Evolutionary conservation across 1,140 invertebrate genomes (phyloP), one percentile per base, ranked within the genome.

Genomic region (Achroia grisella): DNA sequence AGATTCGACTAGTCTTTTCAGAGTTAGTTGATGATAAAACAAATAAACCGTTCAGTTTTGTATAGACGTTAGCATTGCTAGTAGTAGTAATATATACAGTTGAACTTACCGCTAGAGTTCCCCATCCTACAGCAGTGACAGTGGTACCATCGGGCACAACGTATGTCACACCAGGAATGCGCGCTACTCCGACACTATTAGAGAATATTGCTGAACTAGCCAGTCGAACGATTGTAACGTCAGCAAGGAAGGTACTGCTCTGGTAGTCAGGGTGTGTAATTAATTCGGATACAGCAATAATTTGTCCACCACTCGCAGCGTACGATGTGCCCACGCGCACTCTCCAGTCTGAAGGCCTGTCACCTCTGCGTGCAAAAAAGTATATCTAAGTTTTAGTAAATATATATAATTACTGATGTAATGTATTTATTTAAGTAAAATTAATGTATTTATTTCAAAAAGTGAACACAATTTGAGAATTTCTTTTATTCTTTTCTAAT

Each of bases 81-180:
- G 30, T 32, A 11, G 9, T 2, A 37, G n/a, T n/a, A n/a, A n/a
- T n/a, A n/a, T n/a, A 23, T 3, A 23, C 17, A 23, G 17, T 23
- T 23, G 55, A 30, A 52, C 52, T 66, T 58, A 88, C 87, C 44
- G 59, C 52, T 8, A 73, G 51, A 27, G 78, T 66, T 15, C 89
- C 89, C 89, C 89, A 91, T 35, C 90, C 90, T n/a, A 83, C 80
- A 0, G 88, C 79, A 10, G 66, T 75, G 9, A 86, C 86, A 10
- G 66, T 43, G 1, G 62, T 72, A 3, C 82, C 79, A 15, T 67
- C 65, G 0, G 55, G 29, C 1, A 75, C 33, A 4, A 39, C 10
- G 47, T 70, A 78, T 47, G 50, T 57, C 8, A 47, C 2, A 10
- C 65, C 71, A 11, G 70, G 52, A 12, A 78, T 35, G 17, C 60